Conservation (phyloP, 2,888 invertebrate species). For the Xanthorhoe designata region DNA sequence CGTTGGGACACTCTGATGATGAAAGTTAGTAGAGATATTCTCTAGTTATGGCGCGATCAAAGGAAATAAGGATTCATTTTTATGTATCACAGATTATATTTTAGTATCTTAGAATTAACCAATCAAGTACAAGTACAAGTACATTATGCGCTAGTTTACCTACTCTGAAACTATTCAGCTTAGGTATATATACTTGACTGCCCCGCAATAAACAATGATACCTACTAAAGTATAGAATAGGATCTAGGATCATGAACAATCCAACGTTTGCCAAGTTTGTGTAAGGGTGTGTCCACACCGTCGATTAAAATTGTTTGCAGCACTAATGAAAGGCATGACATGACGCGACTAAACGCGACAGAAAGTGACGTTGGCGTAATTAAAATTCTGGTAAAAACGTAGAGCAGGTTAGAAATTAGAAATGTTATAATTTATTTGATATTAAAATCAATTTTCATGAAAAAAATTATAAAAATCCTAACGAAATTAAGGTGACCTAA, state of each 20-base stretch:
- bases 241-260: slow-evolving; percentile 7
- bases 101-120: too few relatives aligned
- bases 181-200: neutral
- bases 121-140: too few relatives aligned
- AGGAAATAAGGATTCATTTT: too few relatives aligned
- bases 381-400: slow-evolving; percentile 59
- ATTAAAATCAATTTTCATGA: too few relatives aligned
- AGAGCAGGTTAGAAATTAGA: neutral
- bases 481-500: too few relatives aligned
- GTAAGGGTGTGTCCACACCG: slow-evolving; percentile 65
- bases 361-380: slow-evolving; percentile 58
- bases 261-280: slow-evolving; percentile 37
- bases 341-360: slow-evolving; percentile 60
- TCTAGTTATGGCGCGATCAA: too few relatives aligned
- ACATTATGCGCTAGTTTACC: neutral
- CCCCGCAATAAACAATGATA: neutral
- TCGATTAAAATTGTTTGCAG: slow-evolving; percentile 78
- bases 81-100: too few relatives aligned
- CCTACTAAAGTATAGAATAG: too few relatives aligned
- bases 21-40: too few relatives aligned
- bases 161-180: neutral
- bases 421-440: too few relatives aligned
- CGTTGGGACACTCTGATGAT: too few relatives aligned
- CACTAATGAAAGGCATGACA: slow-evolving; percentile 74
- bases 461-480: too few relatives aligned